Percentiles rank a stretch among this genome's conserved stretches.
These are phyloP conservation scores for Dolichotis patagonum DNA, from an alignment of 2,113 vertebrate genomes.

Conservation along the genomic window DNA sequence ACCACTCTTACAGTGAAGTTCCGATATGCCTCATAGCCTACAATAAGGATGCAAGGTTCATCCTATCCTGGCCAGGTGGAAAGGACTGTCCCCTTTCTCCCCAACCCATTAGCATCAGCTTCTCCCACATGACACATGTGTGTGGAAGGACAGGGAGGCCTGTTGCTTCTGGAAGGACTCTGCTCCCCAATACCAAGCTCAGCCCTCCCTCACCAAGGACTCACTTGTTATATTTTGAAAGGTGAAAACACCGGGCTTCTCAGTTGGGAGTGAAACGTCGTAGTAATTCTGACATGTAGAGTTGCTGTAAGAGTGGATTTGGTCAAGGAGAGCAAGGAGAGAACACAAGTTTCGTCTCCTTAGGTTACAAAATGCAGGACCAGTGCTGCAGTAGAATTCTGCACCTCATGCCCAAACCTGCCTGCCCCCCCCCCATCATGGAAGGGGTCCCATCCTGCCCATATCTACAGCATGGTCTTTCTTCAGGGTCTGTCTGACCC, in stretches of 20 bases:
- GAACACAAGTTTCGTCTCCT: background rate
- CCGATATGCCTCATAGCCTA: too few species aligned
- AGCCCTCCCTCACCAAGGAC: background rate
- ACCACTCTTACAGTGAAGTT: too few species aligned
- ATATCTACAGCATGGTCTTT: background rate
- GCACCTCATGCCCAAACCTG: background rate
- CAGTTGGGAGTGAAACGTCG: background rate
- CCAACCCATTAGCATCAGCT: background rate
- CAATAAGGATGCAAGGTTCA: too few species aligned
- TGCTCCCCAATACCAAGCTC: background rate
- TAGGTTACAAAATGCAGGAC: background rate
- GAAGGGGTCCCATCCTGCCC: background rate
- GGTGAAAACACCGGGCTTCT: background rate
- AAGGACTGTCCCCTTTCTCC: background rate
- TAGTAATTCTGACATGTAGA: fast-evolving
- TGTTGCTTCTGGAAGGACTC: background rate
- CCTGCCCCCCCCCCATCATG: background rate
- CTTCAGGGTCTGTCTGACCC: background rate
- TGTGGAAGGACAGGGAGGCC: background rate
- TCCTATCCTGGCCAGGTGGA: background rate
- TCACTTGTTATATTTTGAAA: background rate
- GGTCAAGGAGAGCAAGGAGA: background rate
- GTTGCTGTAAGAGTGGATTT: background rate
- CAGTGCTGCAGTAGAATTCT: background rate
- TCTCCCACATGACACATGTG: background rate